Base-by-base conservation (phyloP, 1,140 invertebrate species). In the Phymastichus coffea region DNA sequence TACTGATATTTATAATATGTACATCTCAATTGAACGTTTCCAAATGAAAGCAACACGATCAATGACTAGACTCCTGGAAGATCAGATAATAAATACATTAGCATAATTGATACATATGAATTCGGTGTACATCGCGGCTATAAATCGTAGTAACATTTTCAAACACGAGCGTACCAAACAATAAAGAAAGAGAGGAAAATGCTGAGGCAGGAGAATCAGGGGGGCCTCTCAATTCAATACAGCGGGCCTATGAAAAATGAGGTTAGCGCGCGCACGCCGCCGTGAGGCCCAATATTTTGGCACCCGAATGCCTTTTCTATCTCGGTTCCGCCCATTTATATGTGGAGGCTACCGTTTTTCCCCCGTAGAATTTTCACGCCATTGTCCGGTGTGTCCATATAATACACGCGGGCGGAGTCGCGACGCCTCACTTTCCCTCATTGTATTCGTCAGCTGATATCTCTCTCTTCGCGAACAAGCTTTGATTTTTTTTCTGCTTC, bases 221-320 rank as follows among this genome's bases (percentile, higher is more conserved):
- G 47, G 47, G 46, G 30, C 55, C 59, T 70, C 70, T 74, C 70
- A 72, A n/a, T n/a, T n/a, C n/a, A n/a, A n/a, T n/a, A n/a, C 68
- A 64, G 64, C 67, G 64, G 58, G 65, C 62, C 44, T 59, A 41
- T 77, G 75, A 77, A 73, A 76, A 75, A 76, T 76, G 74, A 75
- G 72, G 69, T 70, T 73, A 66, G 66, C n/a, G 51, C 51, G 15
- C 44, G 57, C 41, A 17, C 57, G 57, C 48, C 57, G 41, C 26
- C 55, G 40, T 58, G 44, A 49, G 48, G 66, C 66, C 68, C 69
- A 73, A 78, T 77, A 77, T 77, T 77, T 77, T 78, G 74, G 67
- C 72, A 76, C 71, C 72, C 72, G n/a, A 53, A 66, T 57, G 52
- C 41, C 20, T 33, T 38, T 38, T 38, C 14, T 41, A 20, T 20